These are phyloP conservation scores for Dicyrtomina minuta DNA, from an alignment of 2,888 invertebrate species.

Conservation along the genomic window DNA sequence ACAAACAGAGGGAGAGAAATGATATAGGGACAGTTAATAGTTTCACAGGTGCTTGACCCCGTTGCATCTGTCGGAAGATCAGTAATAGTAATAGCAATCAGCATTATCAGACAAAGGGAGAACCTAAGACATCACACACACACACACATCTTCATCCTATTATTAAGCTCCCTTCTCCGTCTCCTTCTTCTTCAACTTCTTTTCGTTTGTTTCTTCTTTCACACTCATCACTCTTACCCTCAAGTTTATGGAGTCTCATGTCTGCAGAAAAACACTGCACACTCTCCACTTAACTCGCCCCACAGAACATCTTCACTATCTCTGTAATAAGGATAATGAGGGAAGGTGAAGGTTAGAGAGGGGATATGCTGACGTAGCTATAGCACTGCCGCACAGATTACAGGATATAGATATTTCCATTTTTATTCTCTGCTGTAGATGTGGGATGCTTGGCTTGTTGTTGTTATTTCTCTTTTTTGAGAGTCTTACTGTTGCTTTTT, in stretches of 20 bases:
- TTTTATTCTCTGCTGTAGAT: no score
- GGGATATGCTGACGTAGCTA: no score
- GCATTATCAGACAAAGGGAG: not conserved
- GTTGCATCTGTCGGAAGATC: slow-evolving; percentile 13
- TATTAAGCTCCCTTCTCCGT: slow-evolving; percentile 7
- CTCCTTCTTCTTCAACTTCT: not conserved
- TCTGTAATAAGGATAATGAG: no score
- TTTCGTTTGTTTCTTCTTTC: no score
- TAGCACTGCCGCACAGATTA: no score
- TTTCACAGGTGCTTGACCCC: slow-evolving; percentile 32
- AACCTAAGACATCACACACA: not conserved
- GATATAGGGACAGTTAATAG: slow-evolving; percentile 15
- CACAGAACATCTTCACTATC: not conserved
- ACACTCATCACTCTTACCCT: no score
- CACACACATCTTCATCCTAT: slow-evolving; percentile 1
- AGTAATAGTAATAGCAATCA: slow-evolving; percentile 1
- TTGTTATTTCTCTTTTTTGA: not conserved
- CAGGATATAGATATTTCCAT: no score
- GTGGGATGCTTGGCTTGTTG: no score
- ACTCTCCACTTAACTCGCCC: not conserved
- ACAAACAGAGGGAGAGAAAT: slow-evolving; percentile 9
- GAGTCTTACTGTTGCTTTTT: no score
- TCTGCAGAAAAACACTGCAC: not conserved
- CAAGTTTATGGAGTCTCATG: no score
- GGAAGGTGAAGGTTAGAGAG: slow-evolving; percentile 10